Evolutionary conservation across 2,888 invertebrate genomes (phyloP), one percentile per base, ranked within the genome.

Genomic region (Oligia latruncula): DNA sequence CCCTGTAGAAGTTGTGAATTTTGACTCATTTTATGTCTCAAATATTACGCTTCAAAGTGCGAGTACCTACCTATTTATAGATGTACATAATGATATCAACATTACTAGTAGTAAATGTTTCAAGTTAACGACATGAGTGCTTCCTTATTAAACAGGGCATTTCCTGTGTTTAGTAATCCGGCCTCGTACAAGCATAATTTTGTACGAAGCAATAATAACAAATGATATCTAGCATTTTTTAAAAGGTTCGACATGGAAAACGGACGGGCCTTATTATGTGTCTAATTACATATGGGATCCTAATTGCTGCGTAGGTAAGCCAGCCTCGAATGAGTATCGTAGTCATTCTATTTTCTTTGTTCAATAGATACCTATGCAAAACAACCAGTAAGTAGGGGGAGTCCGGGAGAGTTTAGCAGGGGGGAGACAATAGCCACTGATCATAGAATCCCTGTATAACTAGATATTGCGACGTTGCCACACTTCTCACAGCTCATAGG

Each of bases 121-220:
- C n/a, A 78, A 83, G 72, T 81, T 81, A 86, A 88, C 84, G 75
- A 89, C 86, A 92, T 87, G 90, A 92, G 90, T 89, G 88, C 90
- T 94, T 95, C 93, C 94, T 94, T 90, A 93, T 94, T 94, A 93
- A 90, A 85, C 85, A 79, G 84, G 85, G 88, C 87, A 91, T 91
- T 93, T 93, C 92, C 94, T 92, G 93, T 90, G 85, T 86, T 85
- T 86, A 86, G 85, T 89, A 84, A 90, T 85, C 78, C 73, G 80
- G 78, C 75, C 83, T 77, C 46, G 15, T 43, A 46, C 67, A 73
- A 74, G n/a, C 46, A 76, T 8, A 65, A 49, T 64, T 75, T 43
- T 78, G 40, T 66, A 64, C 23, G 13, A n/a, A 62, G 52, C 5
- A 29, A 55, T 23, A 29, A 20, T n/a, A 70, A 46, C 15, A 65